Base-by-base conservation (phyloP, 2,113 vertebrate species). In the Tupaia chinensis region DNA sequence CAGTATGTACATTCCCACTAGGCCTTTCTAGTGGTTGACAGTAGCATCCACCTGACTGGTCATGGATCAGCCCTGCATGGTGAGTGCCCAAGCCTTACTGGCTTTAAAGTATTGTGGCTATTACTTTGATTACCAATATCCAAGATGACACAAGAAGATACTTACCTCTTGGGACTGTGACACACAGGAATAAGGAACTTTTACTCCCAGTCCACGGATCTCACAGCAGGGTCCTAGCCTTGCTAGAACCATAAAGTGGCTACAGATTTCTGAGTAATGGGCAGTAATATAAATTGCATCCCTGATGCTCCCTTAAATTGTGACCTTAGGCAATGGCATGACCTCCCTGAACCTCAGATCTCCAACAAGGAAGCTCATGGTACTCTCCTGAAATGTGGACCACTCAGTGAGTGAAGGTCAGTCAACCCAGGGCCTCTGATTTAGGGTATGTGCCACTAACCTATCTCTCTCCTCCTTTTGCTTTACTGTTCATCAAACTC, bases 361-460 rank as follows among this genome's bases (percentile, higher is more conserved):
- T 54, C 70, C 5, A 15, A 56, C 1, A 1, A 8, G 2, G 72
- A 27, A 3, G 0, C 2, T 20, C 29, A 7, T 9, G 1, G 5
- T 2, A 11, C 61, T 27, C 0, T 2, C 58, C 53, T 44, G 53
- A n/a, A 61, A 27, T 12, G 3, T 25, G 7, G 22, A 27, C 10
- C 4, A 3, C 53, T 7, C 6, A 23, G 9, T 16, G 8, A 13
- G 4, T 65, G 7, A 2, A 12, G 1, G 17, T 76, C 2, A 23
- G 65, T n/a, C 9, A 17, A 14, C 58, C 9, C 1, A 0, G 44
- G 22, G 5, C 9, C 76, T 13, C 1, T 13, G 10, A 32, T 15
- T n/a, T 17, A 17, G 44, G 19, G 10, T 2, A 6, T 0, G 2
- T 0, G 0, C 63, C 34, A 0, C n/a, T 29, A 11, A 89, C 1